Base-by-base conservation (phyloP, 2,113 vertebrate genomes). In the Indri indri region DNA sequence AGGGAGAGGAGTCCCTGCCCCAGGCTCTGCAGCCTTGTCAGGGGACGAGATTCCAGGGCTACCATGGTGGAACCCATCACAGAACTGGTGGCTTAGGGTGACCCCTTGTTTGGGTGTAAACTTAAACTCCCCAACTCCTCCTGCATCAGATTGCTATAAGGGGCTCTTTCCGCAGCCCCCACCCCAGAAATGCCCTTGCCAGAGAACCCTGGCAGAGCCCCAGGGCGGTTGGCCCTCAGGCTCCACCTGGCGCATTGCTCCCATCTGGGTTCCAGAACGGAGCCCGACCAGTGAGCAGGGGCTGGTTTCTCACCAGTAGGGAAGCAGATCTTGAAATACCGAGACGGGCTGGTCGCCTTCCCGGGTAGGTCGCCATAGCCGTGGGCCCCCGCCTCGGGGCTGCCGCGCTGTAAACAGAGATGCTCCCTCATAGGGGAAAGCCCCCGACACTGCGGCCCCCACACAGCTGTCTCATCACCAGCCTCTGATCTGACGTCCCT, bases 201-300 rank as follows among this genome's bases (percentile, higher is more conserved):
- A 5, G 34, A 37, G 50, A 37, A 18, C 47, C 42, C 52, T 12
- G 2, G 9, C 5, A 1, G 9, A 45, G 37, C 11, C n/a, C 22
- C 0, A 0, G 0, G 1, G 2, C 32, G 12, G 25, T 5, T 20
- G 54, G 4, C 68, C 52, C 23, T 82, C n/a, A 8, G n/a, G 34
- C 86, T 45, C 54, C 30, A 3, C 30, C 57, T n/a, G 59, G 5
- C 22, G 42, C 1, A 0, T 16, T 14, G 10, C 84, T 73, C n/a
- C 68, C 12, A 3, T 10, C 9, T 42, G 50, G 37, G 27, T 40
- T 76, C 83, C n/a, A 34, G 83, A n/a, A 8, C 1, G 68, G 68
- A 68, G 57, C 40, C 81, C 25, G 9, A 10, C 18, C 17, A 4
- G 40, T 50, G 40, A 85, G 57, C 12, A 9, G 5, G 2, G 73